Evolutionary conservation across 2,888 invertebrate species (phyloP), one percentile per base, ranked within the genome.

Genomic region (Zygogramma bicolorata): DNA sequence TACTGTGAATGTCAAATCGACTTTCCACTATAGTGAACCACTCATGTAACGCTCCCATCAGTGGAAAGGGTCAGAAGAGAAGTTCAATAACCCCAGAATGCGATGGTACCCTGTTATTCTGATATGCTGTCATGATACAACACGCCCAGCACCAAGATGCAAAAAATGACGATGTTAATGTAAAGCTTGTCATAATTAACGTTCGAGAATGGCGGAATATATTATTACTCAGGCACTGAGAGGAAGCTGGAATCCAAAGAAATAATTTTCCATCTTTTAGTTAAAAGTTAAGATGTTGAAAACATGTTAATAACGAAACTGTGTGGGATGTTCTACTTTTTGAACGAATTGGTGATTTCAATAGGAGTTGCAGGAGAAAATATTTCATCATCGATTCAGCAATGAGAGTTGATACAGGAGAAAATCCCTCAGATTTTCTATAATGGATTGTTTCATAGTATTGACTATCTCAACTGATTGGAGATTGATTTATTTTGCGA

Each of bases 91-190:
- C 53, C 53, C 42, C 0, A 1, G 22, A 53, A 7, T n/a, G 25
- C 53, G 53, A 53, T 53, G 53, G 53, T 53, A 53, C 53, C 53
- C 53, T 53, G 53, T 53, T 20, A 53, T 53, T 53, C 53, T 53
- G 53, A 53, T 53, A 53, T 53, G 53, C 53, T 53, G 53, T 53
- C 53, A 53, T 53, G 53, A 53, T 53, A 10, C 25, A 25, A 25
- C 22, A 53, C 46, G 53, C 53, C 53, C 53, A 53, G 53, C 25
- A 25, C 25, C 53, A 53, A 3, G 53, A 53, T 53, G 53, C 53
- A 53, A 53, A 49, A 53, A 53, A 53, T 53, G 3, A 13, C 53
- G 22, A 53, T 53, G 22, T 53, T 53, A 25, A 53, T 53, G 53
- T 25, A 22, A 53, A 53, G 22, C 22, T 53, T 53, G 25, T 53